Evolutionary conservation across 2,888 invertebrate genomes (phyloP), one percentile per base, ranked within the genome.

Genomic region (Theretra japonica): DNA sequence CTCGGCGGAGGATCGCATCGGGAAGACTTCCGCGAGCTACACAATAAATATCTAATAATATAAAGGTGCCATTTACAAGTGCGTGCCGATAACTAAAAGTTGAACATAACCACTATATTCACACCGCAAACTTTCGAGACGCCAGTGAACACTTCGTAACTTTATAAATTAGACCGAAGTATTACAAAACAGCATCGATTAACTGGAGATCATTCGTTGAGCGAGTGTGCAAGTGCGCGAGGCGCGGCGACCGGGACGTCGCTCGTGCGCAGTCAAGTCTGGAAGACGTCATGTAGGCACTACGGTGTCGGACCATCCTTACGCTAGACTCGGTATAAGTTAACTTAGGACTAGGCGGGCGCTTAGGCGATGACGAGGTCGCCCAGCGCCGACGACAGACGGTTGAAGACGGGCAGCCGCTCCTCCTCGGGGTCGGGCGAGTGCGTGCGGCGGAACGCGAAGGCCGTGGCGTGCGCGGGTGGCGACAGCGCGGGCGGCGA

Each of bases 341-440:
- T 90, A 89, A 84, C 90, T 90, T 91, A 91, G 88, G 91, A 90
- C 93, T 93, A 92, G 89, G 86, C 83, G 84, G 80, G 79, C 77
- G 77, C 80, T 84, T 92, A 94, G 89, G 91, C 94, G 86, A 94
- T 93, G 82, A 94, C 87, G 84, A 94, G 94, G 83, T 94, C 94
- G 77, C 93, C 93, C 84, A 94, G 92, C 75, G 93, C 94, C 74
- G 92, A 91, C 71, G 93, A 89, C 76, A 94, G 90, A 77, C 94
- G 93, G 85, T 93, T 94, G 95, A 98, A 98, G 53, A 98, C 97
- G 62, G 98, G 97, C 88, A 98, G 95, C 82, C 98, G 95, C 70
- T 96, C 95, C 75, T 96, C 96, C 74, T 95, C 95, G 50, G 94
- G 95, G 68, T 95, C 96, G 56, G 94, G 92, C 60, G 90, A 90